A percentile compares a stretch with the other conserved stretches of the same genome.
Evolutionary conservation across 1,140 invertebrate genomes (phyloP).

Genomic region (Meloidogyne exigua): DNA sequence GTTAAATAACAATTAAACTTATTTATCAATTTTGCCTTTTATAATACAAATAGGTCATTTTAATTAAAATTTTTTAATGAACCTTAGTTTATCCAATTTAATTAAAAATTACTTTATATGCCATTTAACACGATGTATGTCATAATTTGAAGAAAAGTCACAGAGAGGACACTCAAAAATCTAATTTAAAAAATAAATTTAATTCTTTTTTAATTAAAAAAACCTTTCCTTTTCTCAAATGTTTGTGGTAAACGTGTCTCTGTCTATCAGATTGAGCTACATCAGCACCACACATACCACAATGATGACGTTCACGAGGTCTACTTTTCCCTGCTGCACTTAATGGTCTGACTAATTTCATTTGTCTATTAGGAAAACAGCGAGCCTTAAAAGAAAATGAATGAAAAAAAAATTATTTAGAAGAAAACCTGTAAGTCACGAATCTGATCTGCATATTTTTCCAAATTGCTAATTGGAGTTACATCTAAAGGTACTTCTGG

Average conservation of each 20-base stretch:
- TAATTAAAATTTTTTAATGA: no score
- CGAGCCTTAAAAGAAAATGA: conserved; percentile 26
- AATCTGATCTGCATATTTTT: conserved; percentile 53
- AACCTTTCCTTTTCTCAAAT: conserved; percentile 33
- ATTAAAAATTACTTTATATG: conserved; percentile 48
- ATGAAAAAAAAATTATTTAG: not conserved
- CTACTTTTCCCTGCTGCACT: conserved; percentile 15
- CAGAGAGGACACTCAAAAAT: conserved; percentile 55
- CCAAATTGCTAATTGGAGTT: conserved; percentile 49
- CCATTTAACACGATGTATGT: conserved; percentile 56
- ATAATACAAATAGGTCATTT: no score
- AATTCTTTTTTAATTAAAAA: not conserved
- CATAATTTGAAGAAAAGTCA: conserved; percentile 53
- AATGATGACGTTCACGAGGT: conserved; percentile 48
- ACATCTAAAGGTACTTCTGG: conserved; percentile 28
- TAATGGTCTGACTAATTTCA: conserved; percentile 49
- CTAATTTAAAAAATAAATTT: conserved; percentile 9
- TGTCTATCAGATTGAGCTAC: conserved; percentile 56
- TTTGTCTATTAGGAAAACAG: conserved; percentile 56
- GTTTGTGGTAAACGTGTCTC: conserved; percentile 54
- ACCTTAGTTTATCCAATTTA: not conserved
- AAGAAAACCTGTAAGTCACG: conserved; percentile 39
- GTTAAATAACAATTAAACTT: no score
- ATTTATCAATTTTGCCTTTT: no score
- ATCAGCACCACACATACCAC: conserved; percentile 40